These are phyloP conservation scores for Drosophila neutralis DNA, from an alignment of 2,888 invertebrate genomes.

Conservation along the genomic window DNA sequence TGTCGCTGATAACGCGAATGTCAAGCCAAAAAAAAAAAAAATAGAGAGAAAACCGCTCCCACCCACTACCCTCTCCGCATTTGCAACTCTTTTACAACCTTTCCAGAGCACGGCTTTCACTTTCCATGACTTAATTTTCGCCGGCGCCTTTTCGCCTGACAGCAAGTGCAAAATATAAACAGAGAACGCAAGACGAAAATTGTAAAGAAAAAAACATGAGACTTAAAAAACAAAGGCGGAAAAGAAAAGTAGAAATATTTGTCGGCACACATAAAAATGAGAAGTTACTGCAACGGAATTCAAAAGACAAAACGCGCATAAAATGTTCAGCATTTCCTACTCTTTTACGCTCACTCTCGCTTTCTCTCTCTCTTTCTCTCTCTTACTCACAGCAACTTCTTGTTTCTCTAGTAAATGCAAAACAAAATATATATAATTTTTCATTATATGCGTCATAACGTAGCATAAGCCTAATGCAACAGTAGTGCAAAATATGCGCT, in stretches of 20 bases:
- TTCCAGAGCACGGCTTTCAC: constrained; percentile 51
- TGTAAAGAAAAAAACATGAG: constrained; percentile 4
- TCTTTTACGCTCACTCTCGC: constrained; percentile 7
- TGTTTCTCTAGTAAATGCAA: constrained; percentile 21
- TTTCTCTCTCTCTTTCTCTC: not conserved
- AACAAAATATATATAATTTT: constrained; percentile 54
- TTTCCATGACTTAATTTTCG: constrained; percentile 65
- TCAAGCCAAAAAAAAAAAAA: constrained; percentile 29
- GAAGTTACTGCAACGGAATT: constrained; percentile 54
- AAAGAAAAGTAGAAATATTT: constrained; percentile 26
- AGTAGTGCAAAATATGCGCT: constrained; percentile 1
- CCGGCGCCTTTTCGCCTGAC: constrained; percentile 46
- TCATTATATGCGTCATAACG: constrained; percentile 40
- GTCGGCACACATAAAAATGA: constrained; percentile 58
- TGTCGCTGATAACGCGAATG: constrained; percentile 57
- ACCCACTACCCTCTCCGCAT: not conserved
- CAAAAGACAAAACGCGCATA: constrained; percentile 54
- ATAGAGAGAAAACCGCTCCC: not conserved
- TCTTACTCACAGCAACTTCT: not conserved
- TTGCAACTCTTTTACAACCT: constrained; percentile 26
- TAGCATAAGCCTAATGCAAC: not conserved
- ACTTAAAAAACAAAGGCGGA: constrained; percentile 11
- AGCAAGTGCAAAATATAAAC: constrained; percentile 50
- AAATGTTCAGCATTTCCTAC: constrained; percentile 41
- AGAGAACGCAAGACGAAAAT: constrained; percentile 25